Evolutionary conservation across 2,888 invertebrate species (phyloP).

Genomic region (Saturnia pavonia): DNA sequence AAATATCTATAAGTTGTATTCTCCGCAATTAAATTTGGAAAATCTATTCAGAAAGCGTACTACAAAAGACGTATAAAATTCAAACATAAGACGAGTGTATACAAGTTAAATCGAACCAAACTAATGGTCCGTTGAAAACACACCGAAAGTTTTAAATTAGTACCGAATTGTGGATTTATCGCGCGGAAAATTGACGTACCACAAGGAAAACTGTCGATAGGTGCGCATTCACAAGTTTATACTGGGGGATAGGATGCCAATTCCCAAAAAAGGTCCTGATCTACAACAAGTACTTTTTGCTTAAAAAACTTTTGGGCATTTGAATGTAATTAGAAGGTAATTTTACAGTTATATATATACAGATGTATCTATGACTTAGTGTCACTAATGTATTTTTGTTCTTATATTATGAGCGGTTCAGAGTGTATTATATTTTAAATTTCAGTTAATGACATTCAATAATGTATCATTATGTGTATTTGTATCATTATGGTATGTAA

Average conservation of each 20-base stretch:
- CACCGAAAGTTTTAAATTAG: slow-evolving; percentile 59
- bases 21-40: background rate
- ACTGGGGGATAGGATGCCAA: background rate
- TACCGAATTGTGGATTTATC: slow-evolving; percentile 53
- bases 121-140: slow-evolving; percentile 45
- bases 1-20: background rate
- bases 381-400: background rate
- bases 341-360: too few species aligned
- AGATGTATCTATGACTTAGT: too few species aligned
- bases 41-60: background rate
- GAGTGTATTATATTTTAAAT: background rate
- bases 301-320: background rate
- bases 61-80: slow-evolving; percentile 20
- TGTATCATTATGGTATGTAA: background rate
- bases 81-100: slow-evolving; percentile 21
- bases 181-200: slow-evolving; percentile 55
- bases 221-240: slow-evolving; percentile 6
- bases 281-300: background rate
- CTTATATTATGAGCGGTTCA: background rate
- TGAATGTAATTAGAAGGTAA: too few species aligned
- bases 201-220: slow-evolving; percentile 33
- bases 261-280: background rate
- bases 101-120: slow-evolving; percentile 23
- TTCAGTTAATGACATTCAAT: too few species aligned
- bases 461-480: background rate